Conservation (phyloP, 2,797 vertebrate species). For the Gallinago solitaria region DNA sequence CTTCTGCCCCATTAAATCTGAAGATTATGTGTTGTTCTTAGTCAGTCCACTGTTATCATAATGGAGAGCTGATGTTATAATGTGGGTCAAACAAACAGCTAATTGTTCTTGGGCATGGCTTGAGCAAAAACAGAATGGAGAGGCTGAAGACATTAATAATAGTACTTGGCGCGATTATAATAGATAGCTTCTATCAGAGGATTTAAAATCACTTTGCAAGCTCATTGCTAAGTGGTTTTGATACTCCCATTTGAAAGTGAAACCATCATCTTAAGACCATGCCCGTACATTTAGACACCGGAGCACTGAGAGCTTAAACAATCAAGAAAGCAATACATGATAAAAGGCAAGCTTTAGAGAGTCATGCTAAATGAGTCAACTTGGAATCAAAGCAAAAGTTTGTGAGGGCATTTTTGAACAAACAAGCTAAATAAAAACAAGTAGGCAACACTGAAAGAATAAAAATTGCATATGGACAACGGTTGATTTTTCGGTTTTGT, state of each 20-base stretch:
- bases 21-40: constrained; percentile 54
- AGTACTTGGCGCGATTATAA: constrained; percentile 18
- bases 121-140: constrained; percentile 23
- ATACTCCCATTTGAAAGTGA: constrained; percentile 49
- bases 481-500: background rate
- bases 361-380: background rate
- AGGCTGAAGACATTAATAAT: constrained; percentile 55
- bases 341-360: background rate
- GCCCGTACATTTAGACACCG: background rate
- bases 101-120: constrained; percentile 55
- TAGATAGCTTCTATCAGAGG: constrained; percentile 44
- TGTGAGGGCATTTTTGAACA: background rate
- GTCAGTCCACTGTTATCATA: constrained; percentile 28
- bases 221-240: constrained; percentile 26
- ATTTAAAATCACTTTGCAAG: constrained; percentile 33
- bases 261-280: constrained; percentile 31
- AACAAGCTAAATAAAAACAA: background rate
- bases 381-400: background rate
- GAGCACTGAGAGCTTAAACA: background rate
- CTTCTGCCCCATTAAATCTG: constrained; percentile 60
- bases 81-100: constrained; percentile 61
- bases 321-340: background rate
- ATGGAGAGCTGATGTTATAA: constrained; percentile 38
- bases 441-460: background rate
- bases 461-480: background rate